Conservation (phyloP, 2,888 invertebrate genomes). For the Stenolophus ochropezus region DNA sequence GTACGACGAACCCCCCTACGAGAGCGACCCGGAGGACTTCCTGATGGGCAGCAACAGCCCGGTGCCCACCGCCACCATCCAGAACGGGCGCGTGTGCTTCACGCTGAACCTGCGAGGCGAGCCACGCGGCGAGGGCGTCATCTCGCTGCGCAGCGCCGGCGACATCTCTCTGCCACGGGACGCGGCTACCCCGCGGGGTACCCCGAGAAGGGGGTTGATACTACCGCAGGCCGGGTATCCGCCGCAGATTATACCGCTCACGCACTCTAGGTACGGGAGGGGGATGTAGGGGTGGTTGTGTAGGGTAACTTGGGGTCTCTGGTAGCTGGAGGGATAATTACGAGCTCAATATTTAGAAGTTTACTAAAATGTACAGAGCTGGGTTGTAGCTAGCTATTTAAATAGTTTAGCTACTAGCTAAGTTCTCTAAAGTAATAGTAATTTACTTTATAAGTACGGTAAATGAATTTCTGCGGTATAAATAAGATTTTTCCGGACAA, state of each 20-base stretch:
- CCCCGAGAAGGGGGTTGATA: constrained; percentile 87
- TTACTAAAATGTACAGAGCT: too few relatives aligned
- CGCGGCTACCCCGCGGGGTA: constrained; percentile 72
- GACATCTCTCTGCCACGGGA: constrained; percentile 89
- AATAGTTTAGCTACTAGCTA: too few relatives aligned
- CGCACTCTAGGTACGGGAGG: constrained; percentile 78
- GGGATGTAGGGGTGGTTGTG: too few relatives aligned
- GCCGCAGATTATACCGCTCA: constrained; percentile 89
- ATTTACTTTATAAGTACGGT: too few relatives aligned
- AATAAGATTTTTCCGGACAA: too few relatives aligned
- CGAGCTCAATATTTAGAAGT: too few relatives aligned
- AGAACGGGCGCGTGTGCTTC: constrained; percentile 87
- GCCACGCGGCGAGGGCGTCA: constrained; percentile 83
- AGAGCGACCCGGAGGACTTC: constrained; percentile 93
- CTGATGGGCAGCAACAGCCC: constrained; percentile 85
- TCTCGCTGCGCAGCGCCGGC: constrained; percentile 90
- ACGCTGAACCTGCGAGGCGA: constrained; percentile 86
- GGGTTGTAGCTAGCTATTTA: too few relatives aligned
- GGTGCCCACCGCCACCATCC: constrained; percentile 85
- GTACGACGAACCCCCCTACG: constrained; percentile 95
- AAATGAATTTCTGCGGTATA: too few relatives aligned
- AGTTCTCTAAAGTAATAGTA: too few relatives aligned
- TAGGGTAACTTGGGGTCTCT: too few relatives aligned
- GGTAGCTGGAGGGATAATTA: too few relatives aligned
- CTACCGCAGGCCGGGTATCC: constrained; percentile 91